Conservation (phyloP, 1,140 invertebrate genomes). For the Polypedilum pembai region DNA sequence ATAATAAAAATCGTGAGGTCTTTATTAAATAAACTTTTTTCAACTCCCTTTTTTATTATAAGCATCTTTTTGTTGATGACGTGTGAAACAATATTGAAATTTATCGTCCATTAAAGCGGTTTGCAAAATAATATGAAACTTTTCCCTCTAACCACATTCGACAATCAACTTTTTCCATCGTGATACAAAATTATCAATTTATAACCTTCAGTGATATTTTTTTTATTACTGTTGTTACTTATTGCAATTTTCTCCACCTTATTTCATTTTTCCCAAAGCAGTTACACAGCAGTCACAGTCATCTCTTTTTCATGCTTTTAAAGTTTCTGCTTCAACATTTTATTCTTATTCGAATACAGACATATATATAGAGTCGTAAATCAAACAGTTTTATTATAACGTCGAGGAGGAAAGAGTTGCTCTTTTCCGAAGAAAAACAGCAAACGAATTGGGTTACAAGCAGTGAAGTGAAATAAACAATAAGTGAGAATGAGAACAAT, state of each 20-base stretch:
- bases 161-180: background rate
- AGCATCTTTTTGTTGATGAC: background rate
- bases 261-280: too few relatives aligned
- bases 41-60: too few relatives aligned
- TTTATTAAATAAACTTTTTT: constrained; percentile 20
- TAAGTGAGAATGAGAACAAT: constrained; percentile 17
- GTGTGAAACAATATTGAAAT: constrained; percentile 27
- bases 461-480: constrained; percentile 13
- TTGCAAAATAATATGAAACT: constrained; percentile 13
- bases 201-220: background rate
- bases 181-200: background rate
- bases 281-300: too few relatives aligned
- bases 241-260: background rate
- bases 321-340: too few relatives aligned
- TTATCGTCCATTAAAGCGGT: constrained; percentile 22
- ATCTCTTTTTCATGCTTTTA: too few relatives aligned
- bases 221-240: background rate
- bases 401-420: background rate
- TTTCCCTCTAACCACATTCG: background rate
- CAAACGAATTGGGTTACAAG: background rate
- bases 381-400: background rate
- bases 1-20: too few relatives aligned
- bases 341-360: too few relatives aligned
- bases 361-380: background rate
- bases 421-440: background rate